These are phyloP conservation scores for Geopemphigus sp. DNA, from an alignment of 1,140 invertebrate species.

Conservation along the genomic window DNA sequence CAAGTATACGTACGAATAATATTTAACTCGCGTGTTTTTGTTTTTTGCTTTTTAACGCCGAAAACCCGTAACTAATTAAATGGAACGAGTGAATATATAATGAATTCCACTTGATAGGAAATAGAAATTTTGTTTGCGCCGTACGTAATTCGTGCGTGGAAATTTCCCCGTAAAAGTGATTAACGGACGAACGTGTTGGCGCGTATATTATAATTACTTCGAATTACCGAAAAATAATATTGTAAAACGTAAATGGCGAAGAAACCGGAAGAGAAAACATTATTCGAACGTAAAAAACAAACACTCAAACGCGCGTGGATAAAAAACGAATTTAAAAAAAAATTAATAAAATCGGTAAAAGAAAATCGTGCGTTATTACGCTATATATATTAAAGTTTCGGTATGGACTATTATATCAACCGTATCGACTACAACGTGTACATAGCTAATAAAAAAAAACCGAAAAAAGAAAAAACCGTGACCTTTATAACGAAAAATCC, in stretches of 20 bases:
- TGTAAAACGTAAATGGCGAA: neutral
- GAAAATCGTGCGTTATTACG: neutral
- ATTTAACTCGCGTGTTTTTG: neutral
- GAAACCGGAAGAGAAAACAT: neutral
- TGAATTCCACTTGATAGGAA: neutral
- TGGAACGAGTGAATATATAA: neutral
- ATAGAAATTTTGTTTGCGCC: neutral
- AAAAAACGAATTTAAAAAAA: neutral
- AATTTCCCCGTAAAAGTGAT: neutral
- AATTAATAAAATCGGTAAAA: neutral
- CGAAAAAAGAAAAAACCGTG: neutral
- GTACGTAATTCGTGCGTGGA: too few species aligned
- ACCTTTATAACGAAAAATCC: neutral
- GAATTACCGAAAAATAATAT: neutral
- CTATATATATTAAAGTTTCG: too few species aligned
- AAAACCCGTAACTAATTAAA: constrained; percentile 10
- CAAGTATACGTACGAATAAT: too few species aligned
- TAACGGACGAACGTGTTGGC: neutral
- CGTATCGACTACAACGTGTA: too few species aligned
- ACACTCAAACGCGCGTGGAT: neutral
- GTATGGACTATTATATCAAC: too few species aligned
- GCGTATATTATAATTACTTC: neutral
- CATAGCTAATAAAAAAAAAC: neutral
- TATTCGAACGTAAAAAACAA: neutral
- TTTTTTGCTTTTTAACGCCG: neutral